phyloP scores from a whole-genome alignment of 2,113 vertebrate species.

The Limanda limanda region DNA sequence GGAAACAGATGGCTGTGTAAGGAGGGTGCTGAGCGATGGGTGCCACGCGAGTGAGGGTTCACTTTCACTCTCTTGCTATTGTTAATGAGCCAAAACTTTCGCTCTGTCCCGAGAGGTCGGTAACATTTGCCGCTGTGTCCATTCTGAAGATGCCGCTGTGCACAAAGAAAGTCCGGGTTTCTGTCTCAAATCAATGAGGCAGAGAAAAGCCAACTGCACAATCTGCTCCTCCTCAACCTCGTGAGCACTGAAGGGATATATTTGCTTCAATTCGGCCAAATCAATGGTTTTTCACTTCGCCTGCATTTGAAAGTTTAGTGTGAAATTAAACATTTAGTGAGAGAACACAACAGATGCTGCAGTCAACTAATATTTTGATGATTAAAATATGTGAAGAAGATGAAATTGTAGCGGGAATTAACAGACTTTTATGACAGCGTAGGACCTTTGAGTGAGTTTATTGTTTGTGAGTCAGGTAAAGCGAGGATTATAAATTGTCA shows the following conservation, averaged over 20 bases:
- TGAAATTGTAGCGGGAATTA: background rate
- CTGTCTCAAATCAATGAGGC: constrained; percentile 22
- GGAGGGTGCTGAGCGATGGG: constrained; percentile 60
- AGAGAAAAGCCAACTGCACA: background rate
- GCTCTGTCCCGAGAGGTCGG: constrained; percentile 30
- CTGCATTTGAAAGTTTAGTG: background rate
- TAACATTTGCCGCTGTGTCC: constrained; percentile 17
- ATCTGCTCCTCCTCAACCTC: background rate
- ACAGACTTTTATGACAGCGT: background rate
- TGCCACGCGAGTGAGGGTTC: constrained; percentile 57
- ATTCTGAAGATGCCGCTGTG: constrained; percentile 1
- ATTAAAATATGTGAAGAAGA: background rate
- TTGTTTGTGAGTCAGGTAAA: background rate
- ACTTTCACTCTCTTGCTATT: constrained; percentile 56
- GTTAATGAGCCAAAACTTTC: constrained; percentile 58
- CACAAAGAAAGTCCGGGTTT: background rate
- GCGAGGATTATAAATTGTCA: background rate
- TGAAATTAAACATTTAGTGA: background rate
- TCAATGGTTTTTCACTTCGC: background rate
- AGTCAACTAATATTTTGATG: background rate
- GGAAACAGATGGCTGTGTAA: constrained; percentile 69
- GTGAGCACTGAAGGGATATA: background rate
- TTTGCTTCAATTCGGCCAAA: background rate
- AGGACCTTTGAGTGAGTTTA: background rate
- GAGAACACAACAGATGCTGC: background rate